Evolutionary conservation across 2,888 invertebrate species (phyloP), one percentile per base, ranked within the genome.

Genomic region (Hymenopus coronatus): DNA sequence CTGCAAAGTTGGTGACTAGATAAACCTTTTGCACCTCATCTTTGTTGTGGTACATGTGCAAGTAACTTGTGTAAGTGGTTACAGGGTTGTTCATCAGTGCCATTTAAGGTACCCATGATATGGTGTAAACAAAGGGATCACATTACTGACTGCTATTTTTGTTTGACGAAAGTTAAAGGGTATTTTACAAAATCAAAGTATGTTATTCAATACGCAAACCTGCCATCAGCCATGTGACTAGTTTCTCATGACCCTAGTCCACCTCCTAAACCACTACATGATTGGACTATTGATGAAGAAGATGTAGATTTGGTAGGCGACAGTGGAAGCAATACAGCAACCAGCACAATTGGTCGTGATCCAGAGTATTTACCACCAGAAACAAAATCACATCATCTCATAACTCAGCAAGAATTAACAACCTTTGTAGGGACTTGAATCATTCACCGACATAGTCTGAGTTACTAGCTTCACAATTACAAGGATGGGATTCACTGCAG

Each of bases 221-320:
- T 85, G 25, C n/a, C 27, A 25, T 85, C n/a, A 40, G n/a, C 40
- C 85, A 85, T n/a, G 7, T 20, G 84, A 84, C 27, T 20, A 84
- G n/a, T 85, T 85, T 3, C 40, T 28, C 40, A n/a, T 46, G 85
- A 15, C n/a, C 0, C 25, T n/a, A 15, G n/a, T 85, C 46, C 85
- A 85, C 54, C 40, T 40, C 46, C 46, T 84, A 85, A 85, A 27
- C 33, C 25, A 20, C 84, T 15, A 84, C 2, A 25, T 85, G n/a
- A 85, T 85, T 85, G 85, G 40, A 85, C 54, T 27, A 85, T 46
- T 85, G n/a, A 85, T 85, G 46, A 85, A 85, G 20, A 40, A 30
- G 30, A 33, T 20, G 33, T 33, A 33, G 33, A 33, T 4, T 33
- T 33, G 33, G 3, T 54, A 15, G 2, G 4, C 8, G 40, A 85